Percentiles rank a stretch among this genome's conserved stretches.
Conservation (phyloP, 2,113 vertebrate genomes). For the Sporophila hypoxantha region DNA sequence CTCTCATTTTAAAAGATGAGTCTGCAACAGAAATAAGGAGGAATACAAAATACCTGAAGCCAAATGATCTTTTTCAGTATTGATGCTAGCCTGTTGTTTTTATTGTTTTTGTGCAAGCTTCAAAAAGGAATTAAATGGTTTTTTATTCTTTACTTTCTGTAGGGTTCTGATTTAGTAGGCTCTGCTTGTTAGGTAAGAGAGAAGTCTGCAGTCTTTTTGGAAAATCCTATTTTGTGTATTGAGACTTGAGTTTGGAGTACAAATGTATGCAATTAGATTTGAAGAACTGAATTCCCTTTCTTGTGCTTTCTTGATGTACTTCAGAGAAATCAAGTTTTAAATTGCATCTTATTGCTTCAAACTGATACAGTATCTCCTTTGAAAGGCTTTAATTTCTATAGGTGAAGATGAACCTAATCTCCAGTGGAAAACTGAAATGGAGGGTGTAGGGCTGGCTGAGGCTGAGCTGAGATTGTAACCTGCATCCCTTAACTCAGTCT, state of each 20-base stretch:
- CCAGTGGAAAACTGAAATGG: neutral
- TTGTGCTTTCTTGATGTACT: neutral
- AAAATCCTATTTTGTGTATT: neutral
- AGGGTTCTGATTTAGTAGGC: neutral
- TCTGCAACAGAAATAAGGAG: neutral
- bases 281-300: neutral
- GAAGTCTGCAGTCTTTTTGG: neutral
- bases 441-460: neutral
- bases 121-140: neutral
- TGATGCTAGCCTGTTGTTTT: neutral
- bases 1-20: neutral
- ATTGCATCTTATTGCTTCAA: neutral
- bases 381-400: neutral
- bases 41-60: neutral
- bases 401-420: neutral
- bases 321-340: conserved; percentile 17
- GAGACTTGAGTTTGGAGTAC: neutral
- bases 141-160: neutral
- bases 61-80: neutral
- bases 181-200: neutral
- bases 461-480: neutral
- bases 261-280: neutral
- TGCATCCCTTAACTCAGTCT: neutral
- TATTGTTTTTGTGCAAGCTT: neutral
- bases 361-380: neutral